phyloP scores from a whole-genome alignment of 2,888 invertebrate genomes.

The Mimumesa dahlbomi region DNA sequence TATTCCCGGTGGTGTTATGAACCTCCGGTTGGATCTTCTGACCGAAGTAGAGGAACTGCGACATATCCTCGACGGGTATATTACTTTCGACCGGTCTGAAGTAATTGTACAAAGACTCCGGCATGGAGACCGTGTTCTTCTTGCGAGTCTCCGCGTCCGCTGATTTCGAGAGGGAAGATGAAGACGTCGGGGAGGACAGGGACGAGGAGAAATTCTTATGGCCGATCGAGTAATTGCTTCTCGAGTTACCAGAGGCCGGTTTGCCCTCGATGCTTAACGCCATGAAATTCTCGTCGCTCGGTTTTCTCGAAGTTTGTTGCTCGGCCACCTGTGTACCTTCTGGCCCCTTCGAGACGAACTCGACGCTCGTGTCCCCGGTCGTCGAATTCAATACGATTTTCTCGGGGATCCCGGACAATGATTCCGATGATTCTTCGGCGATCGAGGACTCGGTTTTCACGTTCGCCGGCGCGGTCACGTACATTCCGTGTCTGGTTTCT shows the following conservation, averaged over 20 bases:
- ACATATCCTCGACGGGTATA: slow-evolving; percentile 85
- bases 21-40: slow-evolving; percentile 82
- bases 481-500: slow-evolving; percentile 71
- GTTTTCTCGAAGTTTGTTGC: slow-evolving; percentile 5
- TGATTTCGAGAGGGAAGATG: slow-evolving; percentile 33
- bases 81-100: slow-evolving; percentile 85
- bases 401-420: slow-evolving; percentile 5
- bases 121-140: slow-evolving; percentile 83
- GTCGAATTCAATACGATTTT: background rate
- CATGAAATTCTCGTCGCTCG: slow-evolving; percentile 20
- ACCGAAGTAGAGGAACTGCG: slow-evolving; percentile 87
- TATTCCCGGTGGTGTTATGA: slow-evolving; percentile 59
- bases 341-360: slow-evolving; percentile 12
- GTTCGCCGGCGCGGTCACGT: slow-evolving; percentile 57
- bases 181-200: slow-evolving; percentile 13
- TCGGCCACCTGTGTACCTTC: slow-evolving; percentile 18
- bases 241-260: slow-evolving; percentile 16
- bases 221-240: slow-evolving; percentile 22
- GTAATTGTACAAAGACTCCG: slow-evolving; percentile 85
- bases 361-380: slow-evolving; percentile 6
- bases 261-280: slow-evolving; percentile 31
- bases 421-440: slow-evolving; percentile 30
- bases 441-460: slow-evolving; percentile 19
- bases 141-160: slow-evolving; percentile 79
- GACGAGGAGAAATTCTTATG: slow-evolving; percentile 15